A percentile compares a stretch with the other conserved stretches of the same genome.
These are phyloP conservation scores for Gavia stellata DNA, from an alignment of 2,113 vertebrate species.

Conservation along the genomic window DNA sequence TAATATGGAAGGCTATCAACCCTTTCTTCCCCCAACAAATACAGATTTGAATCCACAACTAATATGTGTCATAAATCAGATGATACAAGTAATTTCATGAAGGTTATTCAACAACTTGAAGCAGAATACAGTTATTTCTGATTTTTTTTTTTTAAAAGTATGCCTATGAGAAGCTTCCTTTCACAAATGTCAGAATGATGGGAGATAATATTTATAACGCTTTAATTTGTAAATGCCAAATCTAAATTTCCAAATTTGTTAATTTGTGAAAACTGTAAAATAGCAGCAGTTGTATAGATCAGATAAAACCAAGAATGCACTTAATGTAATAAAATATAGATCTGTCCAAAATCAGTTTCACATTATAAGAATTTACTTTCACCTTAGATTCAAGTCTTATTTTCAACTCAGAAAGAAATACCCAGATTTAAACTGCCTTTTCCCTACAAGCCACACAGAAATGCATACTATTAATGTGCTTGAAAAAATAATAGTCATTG, in stretches of 20 bases:
- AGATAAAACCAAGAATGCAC: background rate
- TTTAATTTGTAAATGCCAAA: background rate
- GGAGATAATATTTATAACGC: background rate
- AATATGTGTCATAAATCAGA: background rate
- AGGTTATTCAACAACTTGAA: background rate
- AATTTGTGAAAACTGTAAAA: background rate
- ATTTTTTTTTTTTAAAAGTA: background rate
- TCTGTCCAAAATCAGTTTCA: background rate
- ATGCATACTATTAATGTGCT: background rate
- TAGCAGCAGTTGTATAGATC: background rate
- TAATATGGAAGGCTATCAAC: background rate
- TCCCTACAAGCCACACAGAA: background rate
- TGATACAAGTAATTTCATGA: background rate
- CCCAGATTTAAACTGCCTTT: background rate
- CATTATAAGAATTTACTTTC: background rate
- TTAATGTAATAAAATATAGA: background rate
- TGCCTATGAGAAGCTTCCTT: background rate
- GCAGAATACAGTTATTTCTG: background rate
- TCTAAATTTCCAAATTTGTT: background rate
- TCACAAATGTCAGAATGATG: background rate
- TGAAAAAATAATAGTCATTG: background rate
- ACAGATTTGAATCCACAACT: background rate
- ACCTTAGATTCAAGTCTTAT: background rate
- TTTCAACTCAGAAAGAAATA: background rate
- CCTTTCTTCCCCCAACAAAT: background rate